Percentiles rank a stretch among this genome's conserved stretches.
phyloP scores from a whole-genome alignment of 2,888 invertebrate genomes.

The Lacanobia wlatinum region DNA sequence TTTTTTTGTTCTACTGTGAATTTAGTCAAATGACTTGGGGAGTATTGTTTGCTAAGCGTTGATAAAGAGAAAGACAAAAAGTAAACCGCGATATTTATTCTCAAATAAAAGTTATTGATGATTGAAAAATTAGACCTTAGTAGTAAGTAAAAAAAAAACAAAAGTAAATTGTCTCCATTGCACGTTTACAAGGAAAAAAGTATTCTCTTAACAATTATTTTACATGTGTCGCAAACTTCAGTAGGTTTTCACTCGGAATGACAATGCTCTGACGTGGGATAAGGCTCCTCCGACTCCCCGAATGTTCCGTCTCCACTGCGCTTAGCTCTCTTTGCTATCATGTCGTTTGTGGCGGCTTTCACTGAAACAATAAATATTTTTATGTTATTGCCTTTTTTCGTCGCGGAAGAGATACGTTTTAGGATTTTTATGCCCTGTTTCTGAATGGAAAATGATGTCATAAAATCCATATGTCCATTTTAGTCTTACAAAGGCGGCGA shows the following conservation, averaged over 20 bases:
- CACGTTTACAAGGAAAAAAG: constrained; percentile 9
- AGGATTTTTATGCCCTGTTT: no score
- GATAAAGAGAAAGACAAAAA: no score
- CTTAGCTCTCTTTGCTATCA: constrained; percentile 80
- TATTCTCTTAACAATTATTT: constrained; percentile 13
- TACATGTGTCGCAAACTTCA: neutral
- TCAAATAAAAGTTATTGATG: no score
- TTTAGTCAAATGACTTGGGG: neutral
- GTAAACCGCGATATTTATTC: no score
- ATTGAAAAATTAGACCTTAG: no score
- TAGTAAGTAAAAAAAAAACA: constrained; percentile 13
- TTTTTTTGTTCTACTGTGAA: neutral
- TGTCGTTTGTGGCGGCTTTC: constrained; percentile 81
- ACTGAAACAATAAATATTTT: constrained; percentile 75
- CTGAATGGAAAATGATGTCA: no score
- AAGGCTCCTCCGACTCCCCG: constrained; percentile 76
- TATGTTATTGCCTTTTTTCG: neutral
- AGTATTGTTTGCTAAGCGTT: no score
- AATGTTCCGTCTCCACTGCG: constrained; percentile 83
- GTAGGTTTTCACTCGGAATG: constrained; percentile 48
- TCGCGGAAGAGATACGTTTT: no score
- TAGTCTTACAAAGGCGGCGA: no score
- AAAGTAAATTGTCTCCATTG: constrained; percentile 8
- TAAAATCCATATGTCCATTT: no score
- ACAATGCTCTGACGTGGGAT: constrained; percentile 65